Percentiles rank a stretch among this genome's conserved stretches.
These are phyloP conservation scores for Trachelus stipa DNA, from an alignment of 2,888 invertebrate genomes.

Conservation along the genomic window DNA sequence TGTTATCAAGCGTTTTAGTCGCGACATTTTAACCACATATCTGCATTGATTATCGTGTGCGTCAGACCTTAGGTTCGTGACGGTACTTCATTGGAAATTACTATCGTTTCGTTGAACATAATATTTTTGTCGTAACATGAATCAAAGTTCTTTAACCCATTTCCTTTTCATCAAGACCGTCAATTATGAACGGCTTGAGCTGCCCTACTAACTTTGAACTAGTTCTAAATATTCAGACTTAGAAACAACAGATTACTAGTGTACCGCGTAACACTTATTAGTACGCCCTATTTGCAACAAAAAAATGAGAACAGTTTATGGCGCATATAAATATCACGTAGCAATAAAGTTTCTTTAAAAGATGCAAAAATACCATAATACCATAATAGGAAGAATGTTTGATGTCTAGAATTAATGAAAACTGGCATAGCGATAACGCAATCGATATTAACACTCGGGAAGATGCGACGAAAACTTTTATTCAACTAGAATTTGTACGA, in stretches of 20 bases:
- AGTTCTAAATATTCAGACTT: neutral
- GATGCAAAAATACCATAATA: neutral
- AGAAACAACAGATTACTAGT: neutral
- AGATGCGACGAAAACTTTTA: neutral
- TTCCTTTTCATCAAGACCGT: neutral
- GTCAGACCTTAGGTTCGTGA: neutral
- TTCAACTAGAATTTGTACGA: neutral
- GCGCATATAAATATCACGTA: neutral
- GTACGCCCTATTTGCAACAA: neutral
- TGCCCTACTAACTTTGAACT: neutral
- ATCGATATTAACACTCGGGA: neutral
- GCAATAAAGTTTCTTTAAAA: neutral
- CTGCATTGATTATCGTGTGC: neutral
- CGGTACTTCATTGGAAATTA: neutral
- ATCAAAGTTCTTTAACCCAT: neutral
- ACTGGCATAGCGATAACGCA: neutral
- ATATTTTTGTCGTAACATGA: neutral
- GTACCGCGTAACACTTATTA: neutral
- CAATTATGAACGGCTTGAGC: neutral
- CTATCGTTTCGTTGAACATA: neutral
- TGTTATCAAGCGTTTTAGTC: neutral
- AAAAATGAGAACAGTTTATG: neutral
- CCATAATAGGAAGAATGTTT: neutral
- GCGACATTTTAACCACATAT: neutral
- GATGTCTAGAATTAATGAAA: neutral